Evolutionary conservation across 2,113 vertebrate species (phyloP).

Genomic region (Sclerurus mexicanus): DNA sequence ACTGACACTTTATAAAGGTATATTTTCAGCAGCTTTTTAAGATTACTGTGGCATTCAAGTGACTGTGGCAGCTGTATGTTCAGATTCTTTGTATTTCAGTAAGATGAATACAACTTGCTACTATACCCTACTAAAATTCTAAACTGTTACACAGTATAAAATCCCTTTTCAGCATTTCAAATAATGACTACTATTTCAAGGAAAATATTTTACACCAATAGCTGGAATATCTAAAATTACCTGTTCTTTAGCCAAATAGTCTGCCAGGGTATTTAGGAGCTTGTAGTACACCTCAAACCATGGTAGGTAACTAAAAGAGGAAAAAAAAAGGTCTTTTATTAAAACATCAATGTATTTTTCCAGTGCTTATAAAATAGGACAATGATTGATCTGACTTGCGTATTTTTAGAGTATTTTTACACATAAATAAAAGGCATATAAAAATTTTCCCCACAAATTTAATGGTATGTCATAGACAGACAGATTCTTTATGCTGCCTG

Average conservation of each 20-base stretch:
- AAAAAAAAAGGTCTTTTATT: neutral
- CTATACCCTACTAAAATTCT: neutral
- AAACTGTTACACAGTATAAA: neutral
- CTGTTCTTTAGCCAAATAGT: conserved; percentile 94
- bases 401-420: neutral
- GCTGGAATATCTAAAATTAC: conserved; percentile 69
- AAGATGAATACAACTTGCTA: neutral
- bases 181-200: neutral
- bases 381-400: neutral
- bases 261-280: conserved; percentile 94
- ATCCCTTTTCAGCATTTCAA: neutral
- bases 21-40: conserved; percentile 48
- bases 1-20: conserved; percentile 31
- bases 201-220: neutral
- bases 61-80: neutral
- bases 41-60: neutral
- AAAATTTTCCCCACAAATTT: neutral
- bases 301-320: conserved; percentile 88
- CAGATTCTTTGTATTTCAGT: neutral
- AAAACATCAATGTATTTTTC: neutral
- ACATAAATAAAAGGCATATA: neutral
- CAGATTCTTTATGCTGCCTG: neutral
- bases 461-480: neutral
- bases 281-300: conserved; percentile 99
- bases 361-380: neutral